phyloP scores from a whole-genome alignment of 1,140 invertebrate genomes.

The Calliopsis andreniformis region DNA sequence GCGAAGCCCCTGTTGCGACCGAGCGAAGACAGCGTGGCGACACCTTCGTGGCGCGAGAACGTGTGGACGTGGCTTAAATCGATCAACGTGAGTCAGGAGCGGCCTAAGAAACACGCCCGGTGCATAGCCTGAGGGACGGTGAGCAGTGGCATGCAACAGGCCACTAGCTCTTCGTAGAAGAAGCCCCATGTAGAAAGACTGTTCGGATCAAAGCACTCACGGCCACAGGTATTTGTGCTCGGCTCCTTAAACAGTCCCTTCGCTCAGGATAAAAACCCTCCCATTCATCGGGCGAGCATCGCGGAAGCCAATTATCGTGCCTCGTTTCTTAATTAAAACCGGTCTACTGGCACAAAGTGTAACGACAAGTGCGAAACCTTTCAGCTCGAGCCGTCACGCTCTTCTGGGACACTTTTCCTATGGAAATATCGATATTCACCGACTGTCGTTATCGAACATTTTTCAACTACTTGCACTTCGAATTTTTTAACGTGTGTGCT shows the following conservation, averaged over 20 bases:
- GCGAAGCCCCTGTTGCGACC: slow-evolving; percentile 25
- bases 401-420: background rate
- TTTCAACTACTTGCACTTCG: no score
- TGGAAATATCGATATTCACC: background rate
- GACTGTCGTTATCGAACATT: background rate
- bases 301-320: slow-evolving; percentile 61
- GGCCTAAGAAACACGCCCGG: slow-evolving; percentile 60
- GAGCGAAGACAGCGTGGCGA: slow-evolving; percentile 2
- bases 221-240: slow-evolving; percentile 51
- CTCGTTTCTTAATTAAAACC: slow-evolving; percentile 64
- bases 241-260: slow-evolving; percentile 51
- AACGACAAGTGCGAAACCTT: slow-evolving; percentile 34
- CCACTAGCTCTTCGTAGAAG: slow-evolving; percentile 59
- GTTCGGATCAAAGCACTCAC: slow-evolving; percentile 63
- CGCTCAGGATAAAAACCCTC: slow-evolving; percentile 60
- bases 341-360: slow-evolving; percentile 40
- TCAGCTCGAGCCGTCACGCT: background rate
- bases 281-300: slow-evolving; percentile 58
- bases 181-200: slow-evolving; percentile 40
- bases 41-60: slow-evolving; percentile 24
- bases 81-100: slow-evolving; percentile 58
- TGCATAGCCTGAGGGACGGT: slow-evolving; percentile 59
- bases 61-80: slow-evolving; percentile 62
- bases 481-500: no score
- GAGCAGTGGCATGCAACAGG: slow-evolving; percentile 61